Evolutionary conservation across 2,797 vertebrate species (phyloP).

Genomic region (Ceryle rudis): DNA sequence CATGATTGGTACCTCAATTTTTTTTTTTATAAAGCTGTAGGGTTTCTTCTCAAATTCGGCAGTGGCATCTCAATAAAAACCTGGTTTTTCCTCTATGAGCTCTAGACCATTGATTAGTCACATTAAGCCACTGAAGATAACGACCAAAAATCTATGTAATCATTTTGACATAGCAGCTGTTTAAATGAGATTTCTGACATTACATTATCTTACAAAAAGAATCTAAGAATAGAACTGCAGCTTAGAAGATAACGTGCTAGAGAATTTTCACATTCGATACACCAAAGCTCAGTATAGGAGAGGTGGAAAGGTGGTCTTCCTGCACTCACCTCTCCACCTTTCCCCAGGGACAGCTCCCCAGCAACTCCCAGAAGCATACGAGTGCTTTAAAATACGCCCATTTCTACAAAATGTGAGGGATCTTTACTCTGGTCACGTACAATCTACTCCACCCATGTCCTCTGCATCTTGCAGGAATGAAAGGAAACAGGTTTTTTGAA

Average conservation of each 20-base stretch:
- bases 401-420: neutral
- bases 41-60: neutral
- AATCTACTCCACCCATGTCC: neutral
- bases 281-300: neutral
- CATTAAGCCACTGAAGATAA: neutral
- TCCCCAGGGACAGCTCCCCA: neutral
- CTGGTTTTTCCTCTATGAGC: fast-evolving
- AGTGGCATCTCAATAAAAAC: neutral
- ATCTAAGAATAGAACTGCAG: neutral
- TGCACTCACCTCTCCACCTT: neutral
- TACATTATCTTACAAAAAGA: neutral
- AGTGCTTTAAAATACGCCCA: neutral
- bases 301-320: neutral
- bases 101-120: neutral
- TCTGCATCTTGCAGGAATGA: neutral
- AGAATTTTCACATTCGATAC: neutral
- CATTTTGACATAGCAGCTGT: neutral
- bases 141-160: neutral
- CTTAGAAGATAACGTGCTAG: neutral
- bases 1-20: neutral
- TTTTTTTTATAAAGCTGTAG: neutral
- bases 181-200: neutral
- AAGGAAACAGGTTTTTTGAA: neutral
- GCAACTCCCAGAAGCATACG: neutral
- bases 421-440: neutral